phyloP scores from a whole-genome alignment of 2,797 vertebrate genomes.

The Falco rusticolus region DNA sequence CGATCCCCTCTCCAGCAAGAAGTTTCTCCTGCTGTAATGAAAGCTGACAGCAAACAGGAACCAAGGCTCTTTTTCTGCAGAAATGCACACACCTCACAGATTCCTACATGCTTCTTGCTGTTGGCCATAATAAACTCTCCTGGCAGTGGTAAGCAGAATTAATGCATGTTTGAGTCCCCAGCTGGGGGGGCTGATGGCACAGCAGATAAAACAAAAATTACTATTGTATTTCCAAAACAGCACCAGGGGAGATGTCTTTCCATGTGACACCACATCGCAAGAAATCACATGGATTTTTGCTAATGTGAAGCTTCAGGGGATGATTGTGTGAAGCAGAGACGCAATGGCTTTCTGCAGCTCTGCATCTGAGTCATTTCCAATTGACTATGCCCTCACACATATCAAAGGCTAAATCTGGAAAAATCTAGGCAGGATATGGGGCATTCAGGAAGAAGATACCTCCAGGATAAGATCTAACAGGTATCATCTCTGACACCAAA shows the following conservation, averaged over 20 bases:
- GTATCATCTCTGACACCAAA: background rate
- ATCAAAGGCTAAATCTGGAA: background rate
- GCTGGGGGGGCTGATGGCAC: slow-evolving; percentile 47
- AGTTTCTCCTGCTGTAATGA: slow-evolving; percentile 38
- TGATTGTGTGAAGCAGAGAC: slow-evolving; percentile 25
- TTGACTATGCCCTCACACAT: background rate
- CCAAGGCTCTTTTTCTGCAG: slow-evolving; percentile 35
- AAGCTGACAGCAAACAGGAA: slow-evolving; percentile 43
- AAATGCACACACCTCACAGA: slow-evolving; percentile 53
- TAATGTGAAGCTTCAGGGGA: slow-evolving; percentile 52
- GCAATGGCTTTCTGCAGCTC: slow-evolving; percentile 22
- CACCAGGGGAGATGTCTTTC: slow-evolving; percentile 42
- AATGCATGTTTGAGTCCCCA: slow-evolving; percentile 47
- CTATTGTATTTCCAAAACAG: slow-evolving; percentile 64
- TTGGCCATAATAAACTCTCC: slow-evolving; percentile 66
- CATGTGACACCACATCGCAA: slow-evolving; percentile 44
- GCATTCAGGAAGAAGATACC: background rate
- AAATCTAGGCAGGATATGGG: background rate
- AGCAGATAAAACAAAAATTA: slow-evolving; percentile 57
- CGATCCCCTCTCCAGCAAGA: slow-evolving; percentile 17
- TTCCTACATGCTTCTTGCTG: slow-evolving; percentile 67
- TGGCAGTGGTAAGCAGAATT: slow-evolving; percentile 55
- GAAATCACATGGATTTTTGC: slow-evolving; percentile 55
- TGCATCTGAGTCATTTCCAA: background rate
- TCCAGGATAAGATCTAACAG: background rate